Evolutionary conservation across 2,113 vertebrate species (phyloP).

Genomic region (Neoarius graeffei): DNA sequence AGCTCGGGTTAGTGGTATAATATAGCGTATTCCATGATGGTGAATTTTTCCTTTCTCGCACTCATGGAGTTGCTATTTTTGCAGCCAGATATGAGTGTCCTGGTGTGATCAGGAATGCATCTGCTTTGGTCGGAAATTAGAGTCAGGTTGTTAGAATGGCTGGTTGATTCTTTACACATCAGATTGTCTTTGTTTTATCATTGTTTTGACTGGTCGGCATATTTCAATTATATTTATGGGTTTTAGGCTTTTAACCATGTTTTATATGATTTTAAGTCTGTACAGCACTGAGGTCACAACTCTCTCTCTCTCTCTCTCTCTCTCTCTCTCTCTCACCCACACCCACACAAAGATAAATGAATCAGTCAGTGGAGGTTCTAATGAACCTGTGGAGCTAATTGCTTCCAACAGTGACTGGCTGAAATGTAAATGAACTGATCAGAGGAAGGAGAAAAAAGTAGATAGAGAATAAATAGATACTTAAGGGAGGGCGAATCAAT

Average conservation of each 20-base stretch:
- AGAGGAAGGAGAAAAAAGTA: constrained; percentile 57
- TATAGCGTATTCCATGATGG: neutral
- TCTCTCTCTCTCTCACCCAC: neutral
- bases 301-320: too few relatives aligned
- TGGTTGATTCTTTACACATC: neutral
- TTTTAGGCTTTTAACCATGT: neutral
- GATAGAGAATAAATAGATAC: constrained; percentile 72
- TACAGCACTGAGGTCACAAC: neutral
- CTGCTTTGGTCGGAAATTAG: neutral
- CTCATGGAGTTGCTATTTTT: neutral
- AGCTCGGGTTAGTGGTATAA: neutral
- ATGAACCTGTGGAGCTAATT: constrained; percentile 79
- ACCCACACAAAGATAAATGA: constrained; percentile 71
- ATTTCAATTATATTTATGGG: neutral
- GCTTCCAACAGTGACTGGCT: constrained; percentile 72
- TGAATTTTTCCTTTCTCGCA: neutral
- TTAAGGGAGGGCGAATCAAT: constrained; percentile 70
- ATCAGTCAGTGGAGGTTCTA: constrained; percentile 74
- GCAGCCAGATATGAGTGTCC: neutral
- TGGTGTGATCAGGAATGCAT: neutral
- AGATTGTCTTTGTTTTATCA: neutral
- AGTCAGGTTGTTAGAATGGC: neutral
- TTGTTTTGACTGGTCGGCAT: neutral
- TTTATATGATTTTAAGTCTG: neutral
- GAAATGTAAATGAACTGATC: constrained; percentile 79